Conservation (phyloP, 2,113 vertebrate genomes). For the Trematocara stigmaticum region DNA sequence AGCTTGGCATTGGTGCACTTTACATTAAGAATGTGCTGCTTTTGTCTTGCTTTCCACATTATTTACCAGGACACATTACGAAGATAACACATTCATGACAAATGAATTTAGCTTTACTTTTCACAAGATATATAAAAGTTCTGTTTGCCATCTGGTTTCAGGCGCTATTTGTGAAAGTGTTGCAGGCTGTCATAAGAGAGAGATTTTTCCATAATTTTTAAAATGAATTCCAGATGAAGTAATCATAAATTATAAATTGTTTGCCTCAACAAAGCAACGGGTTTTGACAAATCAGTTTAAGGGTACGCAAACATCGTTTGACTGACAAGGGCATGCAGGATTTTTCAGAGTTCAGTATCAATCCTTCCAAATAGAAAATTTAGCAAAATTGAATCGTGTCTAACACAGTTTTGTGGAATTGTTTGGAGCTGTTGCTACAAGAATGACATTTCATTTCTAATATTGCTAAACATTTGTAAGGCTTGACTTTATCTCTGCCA, state of each 20-base stretch:
- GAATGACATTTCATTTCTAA: not conserved
- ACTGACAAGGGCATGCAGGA: not conserved
- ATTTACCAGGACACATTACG: not conserved
- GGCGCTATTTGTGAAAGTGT: not conserved
- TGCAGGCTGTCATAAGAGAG: not conserved
- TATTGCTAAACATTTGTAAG: not conserved
- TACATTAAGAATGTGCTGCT: not conserved
- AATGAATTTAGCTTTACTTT: not conserved
- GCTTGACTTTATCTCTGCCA: not conserved
- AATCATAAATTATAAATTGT: not conserved
- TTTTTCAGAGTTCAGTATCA: conserved; percentile 2
- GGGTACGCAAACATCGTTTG: not conserved
- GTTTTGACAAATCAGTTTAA: not conserved
- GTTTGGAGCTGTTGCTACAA: not conserved
- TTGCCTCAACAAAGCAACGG: not conserved
- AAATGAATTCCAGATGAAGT: conserved; percentile 1
- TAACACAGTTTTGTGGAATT: not conserved
- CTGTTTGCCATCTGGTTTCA: not conserved
- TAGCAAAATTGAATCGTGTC: not conserved
- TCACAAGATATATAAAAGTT: not conserved
- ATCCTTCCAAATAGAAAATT: not conserved
- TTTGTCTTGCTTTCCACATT: not conserved
- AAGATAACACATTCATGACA: not conserved
- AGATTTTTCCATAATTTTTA: not conserved
- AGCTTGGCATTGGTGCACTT: not conserved